Conservation (phyloP, 2,888 invertebrate genomes). For the Sipha maydis region DNA sequence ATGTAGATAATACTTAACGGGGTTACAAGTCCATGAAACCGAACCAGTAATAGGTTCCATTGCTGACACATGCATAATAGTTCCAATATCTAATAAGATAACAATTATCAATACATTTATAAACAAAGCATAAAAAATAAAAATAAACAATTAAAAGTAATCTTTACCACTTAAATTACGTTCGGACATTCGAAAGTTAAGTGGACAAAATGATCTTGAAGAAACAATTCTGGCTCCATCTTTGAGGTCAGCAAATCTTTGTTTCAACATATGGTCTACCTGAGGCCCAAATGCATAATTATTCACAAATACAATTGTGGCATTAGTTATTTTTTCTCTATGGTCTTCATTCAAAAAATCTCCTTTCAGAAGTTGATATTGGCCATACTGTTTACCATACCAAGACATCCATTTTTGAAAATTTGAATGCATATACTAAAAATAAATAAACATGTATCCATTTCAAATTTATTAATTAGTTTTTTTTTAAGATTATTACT, state of each 20-base stretch:
- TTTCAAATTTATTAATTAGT: background rate
- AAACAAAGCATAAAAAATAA: conserved; percentile 49
- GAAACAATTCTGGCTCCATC: conserved; percentile 97
- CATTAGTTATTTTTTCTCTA: conserved; percentile 91
- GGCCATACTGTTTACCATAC: conserved; percentile 95
- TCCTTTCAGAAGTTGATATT: conserved; percentile 91
- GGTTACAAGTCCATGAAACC: conserved; percentile 99
- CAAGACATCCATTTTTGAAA: conserved; percentile 97
- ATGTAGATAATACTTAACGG: conserved; percentile 98
- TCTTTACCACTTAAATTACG: conserved; percentile 87
- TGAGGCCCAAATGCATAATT: conserved; percentile 99
- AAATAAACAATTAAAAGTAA: background rate
- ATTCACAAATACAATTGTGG: conserved; percentile 97
- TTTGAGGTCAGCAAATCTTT: conserved; percentile 93
- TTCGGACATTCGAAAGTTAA: conserved; percentile 97
- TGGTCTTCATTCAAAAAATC: conserved; percentile 94
- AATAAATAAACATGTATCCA: background rate
- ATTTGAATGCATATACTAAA: conserved; percentile 85
- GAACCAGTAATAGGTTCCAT: conserved; percentile 94
- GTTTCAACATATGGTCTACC: conserved; percentile 96
- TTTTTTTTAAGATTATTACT: conserved; percentile 68
- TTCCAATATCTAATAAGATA: conserved; percentile 83
- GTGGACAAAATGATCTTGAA: conserved; percentile 98
- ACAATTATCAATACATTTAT: background rate
- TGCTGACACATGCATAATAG: conserved; percentile 98